Conservation (phyloP, 1,140 invertebrate genomes). For the Artemia franciscana region DNA sequence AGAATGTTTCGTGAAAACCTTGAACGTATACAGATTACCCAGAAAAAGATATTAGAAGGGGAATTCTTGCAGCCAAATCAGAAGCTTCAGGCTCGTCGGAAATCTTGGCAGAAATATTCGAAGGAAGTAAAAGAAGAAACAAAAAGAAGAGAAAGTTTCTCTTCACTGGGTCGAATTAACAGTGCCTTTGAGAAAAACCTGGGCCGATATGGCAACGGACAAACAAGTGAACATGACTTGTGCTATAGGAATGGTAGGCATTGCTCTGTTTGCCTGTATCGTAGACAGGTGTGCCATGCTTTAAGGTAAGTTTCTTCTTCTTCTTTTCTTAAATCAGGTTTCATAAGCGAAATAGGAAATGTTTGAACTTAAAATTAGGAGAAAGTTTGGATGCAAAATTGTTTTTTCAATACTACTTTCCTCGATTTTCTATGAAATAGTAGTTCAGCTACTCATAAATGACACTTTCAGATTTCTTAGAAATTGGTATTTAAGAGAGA, state of each 20-base stretch:
- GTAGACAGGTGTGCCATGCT: background rate
- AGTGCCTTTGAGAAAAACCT: background rate
- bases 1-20: background rate
- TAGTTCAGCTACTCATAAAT: too few relatives aligned
- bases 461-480: too few relatives aligned
- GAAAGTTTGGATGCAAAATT: too few relatives aligned
- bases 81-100: background rate
- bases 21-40: background rate
- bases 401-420: too few relatives aligned
- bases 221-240: background rate
- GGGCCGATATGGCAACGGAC: background rate
- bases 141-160: background rate
- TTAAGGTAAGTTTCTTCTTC: background rate
- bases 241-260: background rate
- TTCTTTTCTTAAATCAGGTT: background rate
- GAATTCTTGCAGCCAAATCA: background rate
- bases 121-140: background rate
- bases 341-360: too few relatives aligned
- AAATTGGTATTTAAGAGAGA: too few relatives aligned
- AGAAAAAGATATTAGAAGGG: background rate
- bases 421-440: too few relatives aligned
- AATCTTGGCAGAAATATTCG: background rate
- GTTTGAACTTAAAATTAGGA: too few relatives aligned
- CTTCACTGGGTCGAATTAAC: background rate
- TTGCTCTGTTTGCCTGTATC: background rate